Base-by-base conservation (phyloP, 2,113 vertebrate species). In the Hystrix cristata region DNA sequence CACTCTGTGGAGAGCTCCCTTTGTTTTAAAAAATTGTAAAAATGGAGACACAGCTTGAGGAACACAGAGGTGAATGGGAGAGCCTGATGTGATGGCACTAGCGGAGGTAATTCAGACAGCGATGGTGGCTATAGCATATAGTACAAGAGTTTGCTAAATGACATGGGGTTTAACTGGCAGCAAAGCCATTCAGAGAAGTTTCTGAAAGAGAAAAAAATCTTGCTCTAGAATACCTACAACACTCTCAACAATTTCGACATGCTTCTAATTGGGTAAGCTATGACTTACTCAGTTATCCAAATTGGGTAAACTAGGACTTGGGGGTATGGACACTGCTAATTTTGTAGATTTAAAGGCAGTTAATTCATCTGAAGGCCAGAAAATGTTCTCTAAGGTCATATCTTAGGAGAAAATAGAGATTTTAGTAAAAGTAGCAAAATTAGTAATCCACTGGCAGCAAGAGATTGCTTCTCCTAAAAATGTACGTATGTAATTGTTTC, bases 1-100 rank as follows among this genome's bases (percentile, higher is more conserved):
- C 67, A 67, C 19, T 0, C 0, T 13, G 19, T 10, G 53, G 25
- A 59, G 1, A 62, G n/a, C 21, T 27, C 3, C 13, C 1, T 16
- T 0, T 14, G 25, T 19, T 74, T 51, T 9, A 21, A 11, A 25
- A 38, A 67, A 15, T 38, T 43, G 18, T 10, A 59, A 78, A 16
- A 53, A 10, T 59, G 11, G 27, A 48, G 29, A 65, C 12, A 65
- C 2, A 12, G 29, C 5, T 12, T 3, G 8, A 12, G 14, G 43
- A 74, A 12, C 23, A 3, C 2, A 38, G 16, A 88, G n/a, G 10
- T 13, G 2, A 69, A n/a, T 43, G 10, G 27, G 67, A 57, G 16
- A 59, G 31, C 53, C 14, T 16, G 51, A 78, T 78, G 46, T 51
- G 31, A 15, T 48, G 7, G 38, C 23, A 48, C 5, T 48, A 18